Conservation (phyloP, 2,888 invertebrate species). For the Epirrhoe tristata region DNA sequence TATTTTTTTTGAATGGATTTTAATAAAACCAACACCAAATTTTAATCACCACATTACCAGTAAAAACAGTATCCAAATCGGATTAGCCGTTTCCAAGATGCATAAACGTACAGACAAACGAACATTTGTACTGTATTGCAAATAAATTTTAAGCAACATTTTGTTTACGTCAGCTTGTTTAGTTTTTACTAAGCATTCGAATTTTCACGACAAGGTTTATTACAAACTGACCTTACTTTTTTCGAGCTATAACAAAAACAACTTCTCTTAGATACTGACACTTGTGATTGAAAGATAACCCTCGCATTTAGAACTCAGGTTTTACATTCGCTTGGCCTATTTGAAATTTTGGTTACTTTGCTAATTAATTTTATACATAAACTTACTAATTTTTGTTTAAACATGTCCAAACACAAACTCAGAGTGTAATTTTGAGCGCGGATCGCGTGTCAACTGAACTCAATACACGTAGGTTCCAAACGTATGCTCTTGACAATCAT, state of each 20-base stretch:
- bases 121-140: too few species aligned
- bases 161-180: too few species aligned
- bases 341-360: not conserved
- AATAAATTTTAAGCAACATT: too few species aligned
- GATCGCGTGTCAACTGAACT: conserved; percentile 8
- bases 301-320: not conserved
- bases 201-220: not conserved
- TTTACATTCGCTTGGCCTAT: not conserved
- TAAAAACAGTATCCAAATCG: too few species aligned
- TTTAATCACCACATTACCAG: too few species aligned
- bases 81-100: too few species aligned
- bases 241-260: not conserved
- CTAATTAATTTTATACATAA: not conserved
- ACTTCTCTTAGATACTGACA: not conserved
- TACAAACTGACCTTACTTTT: not conserved
- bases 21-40: too few species aligned
- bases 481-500: conserved; percentile 41
- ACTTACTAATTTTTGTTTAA: not conserved
- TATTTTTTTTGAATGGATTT: too few species aligned
- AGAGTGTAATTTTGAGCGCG: not conserved
- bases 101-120: too few species aligned
- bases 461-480: conserved; percentile 16
- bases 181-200: too few species aligned
- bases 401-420: not conserved
- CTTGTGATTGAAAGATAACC: not conserved